Percentiles rank a stretch among this genome's conserved stretches.
phyloP scores from a whole-genome alignment of 2,797 vertebrate species.

The Rhinatrema bivittatum region DNA sequence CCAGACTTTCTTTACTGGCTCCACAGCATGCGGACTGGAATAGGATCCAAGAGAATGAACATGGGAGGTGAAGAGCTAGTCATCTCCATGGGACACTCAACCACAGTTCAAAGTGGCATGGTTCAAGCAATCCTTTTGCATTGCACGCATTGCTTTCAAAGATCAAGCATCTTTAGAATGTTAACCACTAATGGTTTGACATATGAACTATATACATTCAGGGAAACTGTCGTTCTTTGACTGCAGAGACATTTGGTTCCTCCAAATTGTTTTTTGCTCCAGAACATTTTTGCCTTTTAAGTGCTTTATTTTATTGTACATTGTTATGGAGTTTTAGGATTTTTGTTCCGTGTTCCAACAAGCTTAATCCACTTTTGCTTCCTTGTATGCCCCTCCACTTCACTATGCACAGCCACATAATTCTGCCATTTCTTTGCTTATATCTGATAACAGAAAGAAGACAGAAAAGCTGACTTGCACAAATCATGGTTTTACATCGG shows the following conservation, averaged over 20 bases:
- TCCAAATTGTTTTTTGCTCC: no score
- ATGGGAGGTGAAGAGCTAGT: conserved; percentile 33
- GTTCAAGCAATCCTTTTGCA: conserved; percentile 40
- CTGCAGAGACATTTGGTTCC: conserved; percentile 2
- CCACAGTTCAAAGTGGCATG: conserved; percentile 64
- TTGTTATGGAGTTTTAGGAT: neutral
- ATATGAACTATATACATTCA: neutral
- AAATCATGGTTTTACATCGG: no score
- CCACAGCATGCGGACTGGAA: conserved; percentile 62
- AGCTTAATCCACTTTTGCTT: neutral
- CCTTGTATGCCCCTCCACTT: no score
- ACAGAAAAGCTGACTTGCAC: no score
- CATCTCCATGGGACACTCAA: conserved; percentile 51
- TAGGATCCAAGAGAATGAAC: conserved; percentile 32
- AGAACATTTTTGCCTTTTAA: no score
- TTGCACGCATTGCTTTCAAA: conserved; percentile 53
- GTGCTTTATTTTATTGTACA: no score
- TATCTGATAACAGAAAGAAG: no score
- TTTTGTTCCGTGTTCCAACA: neutral
- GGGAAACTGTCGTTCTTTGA: neutral
- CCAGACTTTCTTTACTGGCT: conserved; percentile 67
- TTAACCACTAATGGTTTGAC: conserved; percentile 7
- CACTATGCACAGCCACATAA: no score
- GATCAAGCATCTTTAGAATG: conserved; percentile 40
- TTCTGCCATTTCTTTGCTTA: no score